A percentile compares a stretch with the other conserved stretches of the same genome.
These are phyloP conservation scores for Drosophila birchii DNA, from an alignment of 2,888 invertebrate genomes.

Conservation along the genomic window DNA sequence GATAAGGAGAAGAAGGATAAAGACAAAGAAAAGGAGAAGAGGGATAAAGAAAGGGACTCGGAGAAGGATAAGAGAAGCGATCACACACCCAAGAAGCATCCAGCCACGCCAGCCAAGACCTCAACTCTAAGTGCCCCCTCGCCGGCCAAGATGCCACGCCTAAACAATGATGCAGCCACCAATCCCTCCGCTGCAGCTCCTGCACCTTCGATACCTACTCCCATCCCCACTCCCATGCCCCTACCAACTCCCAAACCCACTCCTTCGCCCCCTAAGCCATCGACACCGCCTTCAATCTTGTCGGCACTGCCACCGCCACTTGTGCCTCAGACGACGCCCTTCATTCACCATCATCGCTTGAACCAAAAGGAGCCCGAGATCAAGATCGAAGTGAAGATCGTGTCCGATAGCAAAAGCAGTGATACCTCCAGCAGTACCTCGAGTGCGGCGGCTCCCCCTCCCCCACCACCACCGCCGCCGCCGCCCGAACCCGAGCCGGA, in stretches of 20 bases:
- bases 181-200: constrained; percentile 6
- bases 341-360: constrained; percentile 80
- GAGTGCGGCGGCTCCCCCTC: constrained; percentile 10
- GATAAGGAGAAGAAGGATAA: constrained; percentile 37
- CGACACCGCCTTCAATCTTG: constrained; percentile 36
- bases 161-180: constrained; percentile 44
- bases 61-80: constrained; percentile 52
- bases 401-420: constrained; percentile 74
- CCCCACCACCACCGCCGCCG: constrained; percentile 8
- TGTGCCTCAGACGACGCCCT: constrained; percentile 80
- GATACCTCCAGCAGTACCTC: constrained; percentile 50
- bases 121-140: constrained; percentile 40
- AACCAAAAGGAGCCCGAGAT: constrained; percentile 84
- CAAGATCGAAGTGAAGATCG: constrained; percentile 84
- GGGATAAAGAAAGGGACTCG: constrained; percentile 36
- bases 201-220: neutral
- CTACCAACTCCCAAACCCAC: neutral
- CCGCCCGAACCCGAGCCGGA: constrained; percentile 40
- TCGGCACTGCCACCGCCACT: constrained; percentile 72
- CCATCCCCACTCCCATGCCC: neutral
- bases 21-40: constrained; percentile 22
- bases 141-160: constrained; percentile 60
- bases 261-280: constrained; percentile 37
- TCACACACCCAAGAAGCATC: constrained; percentile 53
- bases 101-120: constrained; percentile 46